Evolutionary conservation across 2,113 vertebrate genomes (phyloP).

Genomic region (Jaculus jaculus): DNA sequence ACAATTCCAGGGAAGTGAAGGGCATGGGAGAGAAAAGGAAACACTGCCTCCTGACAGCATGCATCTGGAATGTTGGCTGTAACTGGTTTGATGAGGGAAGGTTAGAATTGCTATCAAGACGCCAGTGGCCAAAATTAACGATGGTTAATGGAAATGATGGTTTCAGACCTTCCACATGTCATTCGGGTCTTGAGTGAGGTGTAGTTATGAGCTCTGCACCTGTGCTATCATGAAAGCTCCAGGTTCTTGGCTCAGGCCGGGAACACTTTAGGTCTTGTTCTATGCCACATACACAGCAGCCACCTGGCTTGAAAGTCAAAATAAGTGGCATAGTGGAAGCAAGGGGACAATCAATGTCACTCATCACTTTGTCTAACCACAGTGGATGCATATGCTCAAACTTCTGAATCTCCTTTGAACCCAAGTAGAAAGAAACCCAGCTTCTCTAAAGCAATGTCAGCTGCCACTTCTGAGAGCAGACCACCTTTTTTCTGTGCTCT

Average conservation of each 20-base stretch:
- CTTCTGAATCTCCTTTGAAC: background rate
- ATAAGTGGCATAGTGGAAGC: background rate
- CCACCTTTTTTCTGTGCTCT: background rate
- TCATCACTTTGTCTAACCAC: background rate
- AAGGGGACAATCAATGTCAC: background rate
- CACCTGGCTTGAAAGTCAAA: background rate
- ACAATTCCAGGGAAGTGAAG: background rate
- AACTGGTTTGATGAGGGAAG: too few relatives aligned
- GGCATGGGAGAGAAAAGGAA: background rate
- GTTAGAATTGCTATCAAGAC: background rate
- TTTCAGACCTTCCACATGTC: too few relatives aligned
- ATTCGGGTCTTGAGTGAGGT: too few relatives aligned
- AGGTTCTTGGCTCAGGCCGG: background rate
- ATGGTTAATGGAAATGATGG: accelerated
- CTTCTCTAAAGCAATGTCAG: background rate
- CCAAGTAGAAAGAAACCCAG: background rate
- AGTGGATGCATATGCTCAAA: background rate
- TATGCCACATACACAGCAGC: background rate
- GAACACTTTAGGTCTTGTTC: background rate
- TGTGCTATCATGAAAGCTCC: background rate
- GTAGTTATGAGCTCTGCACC: background rate
- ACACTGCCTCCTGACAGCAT: background rate
- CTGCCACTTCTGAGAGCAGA: background rate
- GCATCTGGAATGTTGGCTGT: background rate
- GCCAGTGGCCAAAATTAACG: background rate